Conservation (phyloP, 2,113 vertebrate genomes). For the Toxotes chatareus region DNA sequence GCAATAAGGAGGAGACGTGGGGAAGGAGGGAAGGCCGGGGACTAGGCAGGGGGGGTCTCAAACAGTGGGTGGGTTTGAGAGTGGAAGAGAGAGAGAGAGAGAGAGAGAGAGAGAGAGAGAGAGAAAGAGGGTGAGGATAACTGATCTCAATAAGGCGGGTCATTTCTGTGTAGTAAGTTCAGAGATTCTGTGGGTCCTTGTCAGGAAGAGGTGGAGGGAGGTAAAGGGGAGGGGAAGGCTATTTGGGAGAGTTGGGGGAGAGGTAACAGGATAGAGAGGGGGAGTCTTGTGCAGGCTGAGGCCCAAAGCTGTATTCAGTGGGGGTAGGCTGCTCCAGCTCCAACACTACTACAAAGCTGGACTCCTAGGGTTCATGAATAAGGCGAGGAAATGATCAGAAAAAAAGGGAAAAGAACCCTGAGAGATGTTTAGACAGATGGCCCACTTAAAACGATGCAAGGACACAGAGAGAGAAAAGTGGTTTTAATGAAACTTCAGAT, state of each 20-base stretch:
- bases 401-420: conserved; percentile 87
- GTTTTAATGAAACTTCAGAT: conserved; percentile 99
- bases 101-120: conserved; percentile 62
- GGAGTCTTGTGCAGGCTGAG: conserved; percentile 85
- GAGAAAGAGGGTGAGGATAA: conserved; percentile 71
- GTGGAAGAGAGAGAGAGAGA: conserved; percentile 55
- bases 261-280: conserved; percentile 59
- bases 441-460: conserved; percentile 98
- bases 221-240: conserved; percentile 59
- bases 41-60: conserved; percentile 66
- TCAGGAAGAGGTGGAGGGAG: conserved; percentile 85
- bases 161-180: conserved; percentile 95
- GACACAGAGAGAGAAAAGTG: conserved; percentile 85
- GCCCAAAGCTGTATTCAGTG: conserved; percentile 95
- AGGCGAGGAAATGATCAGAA: conserved; percentile 99
- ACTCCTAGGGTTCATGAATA: conserved; percentile 99
- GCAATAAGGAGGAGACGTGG: conserved; percentile 83
- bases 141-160: conserved; percentile 91
- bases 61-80: conserved; percentile 74
- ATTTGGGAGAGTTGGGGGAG: conserved; percentile 64
- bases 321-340: conserved; percentile 92
- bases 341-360: conserved; percentile 98
- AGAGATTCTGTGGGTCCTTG: conserved; percentile 90
- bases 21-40: conserved; percentile 65
- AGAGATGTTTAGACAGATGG: conserved; percentile 99